phyloP scores from a whole-genome alignment of 1,140 invertebrate species.

The Charaxes varanes region DNA sequence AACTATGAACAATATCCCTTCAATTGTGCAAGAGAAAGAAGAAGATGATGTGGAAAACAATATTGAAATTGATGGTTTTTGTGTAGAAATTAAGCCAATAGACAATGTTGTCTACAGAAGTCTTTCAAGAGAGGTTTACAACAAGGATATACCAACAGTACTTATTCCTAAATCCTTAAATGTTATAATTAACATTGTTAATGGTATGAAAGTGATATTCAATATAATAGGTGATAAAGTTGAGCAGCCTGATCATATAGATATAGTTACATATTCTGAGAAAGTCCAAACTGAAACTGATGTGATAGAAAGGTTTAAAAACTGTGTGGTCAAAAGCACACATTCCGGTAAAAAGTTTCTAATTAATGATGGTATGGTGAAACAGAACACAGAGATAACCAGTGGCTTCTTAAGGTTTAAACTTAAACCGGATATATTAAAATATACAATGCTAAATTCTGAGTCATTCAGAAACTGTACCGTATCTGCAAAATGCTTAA shows the following conservation, averaged over 20 bases:
- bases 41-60: constrained; percentile 36
- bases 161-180: constrained; percentile 64
- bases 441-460: constrained; percentile 76
- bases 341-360: constrained; percentile 73
- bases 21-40: constrained; percentile 35
- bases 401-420: constrained; percentile 66
- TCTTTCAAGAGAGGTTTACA: constrained; percentile 52
- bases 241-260: constrained; percentile 71
- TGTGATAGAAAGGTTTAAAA: constrained; percentile 75
- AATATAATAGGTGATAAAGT: constrained; percentile 49
- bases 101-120: constrained; percentile 57
- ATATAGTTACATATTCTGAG: constrained; percentile 73
- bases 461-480: constrained; percentile 74
- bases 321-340: constrained; percentile 74
- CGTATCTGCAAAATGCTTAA: constrained; percentile 69
- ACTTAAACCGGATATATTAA: constrained; percentile 74
- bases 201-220: constrained; percentile 59
- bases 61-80: constrained; percentile 43
- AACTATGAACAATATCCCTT: constrained; percentile 55
- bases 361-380: constrained; percentile 76
- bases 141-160: constrained; percentile 58
- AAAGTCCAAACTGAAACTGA: constrained; percentile 60
- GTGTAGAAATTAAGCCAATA: constrained; percentile 61
- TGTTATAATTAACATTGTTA: constrained; percentile 58
- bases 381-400: constrained; percentile 68